Base-by-base conservation (phyloP, 2,797 vertebrate genomes). In the Danionella dracula region DNA sequence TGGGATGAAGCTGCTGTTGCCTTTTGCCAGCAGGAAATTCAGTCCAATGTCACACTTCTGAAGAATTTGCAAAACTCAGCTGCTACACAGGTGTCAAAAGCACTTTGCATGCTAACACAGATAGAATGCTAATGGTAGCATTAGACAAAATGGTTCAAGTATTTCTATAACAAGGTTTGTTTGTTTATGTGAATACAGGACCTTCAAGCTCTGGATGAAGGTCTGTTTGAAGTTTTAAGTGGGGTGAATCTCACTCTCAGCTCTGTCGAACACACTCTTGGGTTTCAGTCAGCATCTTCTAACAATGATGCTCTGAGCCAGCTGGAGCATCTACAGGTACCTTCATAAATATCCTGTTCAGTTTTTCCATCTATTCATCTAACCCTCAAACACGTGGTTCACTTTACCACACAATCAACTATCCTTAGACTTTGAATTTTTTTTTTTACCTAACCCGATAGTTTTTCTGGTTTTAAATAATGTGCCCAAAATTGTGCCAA, bases 281-380 rank as follows among this genome's bases (percentile, higher is more conserved):
- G 76, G 49, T 46, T 74, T 0, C 81, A 84, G 1, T 81, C 81
- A 0, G 71, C 65, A 15, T 59, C 74, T n/a, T 72, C 80, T 1
- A 66, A 73, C 0, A 88, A 86, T 19, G 90, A 92, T 9, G 42
- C 74, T 0, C 71, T 81, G 0, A 5, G 71, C 21, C 85, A 85
- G 67, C 85, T 91, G 23, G 76, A 57, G 20, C 83, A 86, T 60
- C 86, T 80, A 16, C 87, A 94, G 93, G 94, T 96, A 74, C n/a
- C 17, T 8, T 44, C 8, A 46, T 7, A 61, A 21, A 5, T 19
- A 27, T 55, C 6, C 31, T 2, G 16, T 16, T 27, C 48, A 32
- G n/a, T 49, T 7, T 5, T 12, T 35, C 40, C 19, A 27, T 32
- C 9, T 7, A 9, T 63, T 10, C 38, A 45, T 3, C 32, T 20